These are phyloP conservation scores for Hirtodrosophila cameraria DNA, from an alignment of 2,888 invertebrate species.

Conservation along the genomic window DNA sequence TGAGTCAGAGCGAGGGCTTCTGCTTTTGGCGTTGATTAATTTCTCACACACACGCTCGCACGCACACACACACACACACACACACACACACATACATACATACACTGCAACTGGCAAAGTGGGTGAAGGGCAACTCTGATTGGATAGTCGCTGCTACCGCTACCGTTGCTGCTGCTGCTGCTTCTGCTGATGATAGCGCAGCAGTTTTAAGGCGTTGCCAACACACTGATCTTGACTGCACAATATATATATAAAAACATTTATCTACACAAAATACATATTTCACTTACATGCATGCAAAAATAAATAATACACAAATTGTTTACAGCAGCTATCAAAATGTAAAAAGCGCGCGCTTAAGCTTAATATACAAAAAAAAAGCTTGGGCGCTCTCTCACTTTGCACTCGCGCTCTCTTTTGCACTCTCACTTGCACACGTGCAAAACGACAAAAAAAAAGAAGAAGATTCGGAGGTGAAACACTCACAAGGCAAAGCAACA, in stretches of 20 bases:
- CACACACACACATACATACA: constrained; percentile 3
- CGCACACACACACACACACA: constrained; percentile 6
- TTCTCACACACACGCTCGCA: constrained; percentile 13
- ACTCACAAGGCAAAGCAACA: constrained; percentile 32
- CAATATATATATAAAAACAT: too few species aligned
- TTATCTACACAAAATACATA: constrained; percentile 11
- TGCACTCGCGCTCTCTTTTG: constrained; percentile 23
- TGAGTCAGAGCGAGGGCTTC: constrained; percentile 2
- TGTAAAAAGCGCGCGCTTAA: constrained; percentile 43
- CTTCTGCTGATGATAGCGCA: constrained; percentile 9
- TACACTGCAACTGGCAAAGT: constrained; percentile 29
- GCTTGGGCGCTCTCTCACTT: constrained; percentile 8
- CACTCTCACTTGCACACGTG: constrained; percentile 45
- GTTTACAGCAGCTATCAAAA: constrained; percentile 9
- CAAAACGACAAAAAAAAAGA: constrained; percentile 32
- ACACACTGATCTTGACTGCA: constrained; percentile 3
- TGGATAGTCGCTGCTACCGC: constrained; percentile 13
- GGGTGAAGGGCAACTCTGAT: constrained; percentile 65
- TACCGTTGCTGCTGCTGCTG: neutral
- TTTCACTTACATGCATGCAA: constrained; percentile 54
- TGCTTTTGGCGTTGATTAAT: constrained; percentile 41
- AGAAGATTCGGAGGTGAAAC: neutral
- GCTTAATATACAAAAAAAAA: constrained; percentile 11
- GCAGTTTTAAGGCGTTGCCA: constrained; percentile 48
- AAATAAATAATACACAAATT: constrained; percentile 36